These are phyloP conservation scores for Leptinotarsa juncta DNA, from an alignment of 2,888 invertebrate species.

Conservation along the genomic window DNA sequence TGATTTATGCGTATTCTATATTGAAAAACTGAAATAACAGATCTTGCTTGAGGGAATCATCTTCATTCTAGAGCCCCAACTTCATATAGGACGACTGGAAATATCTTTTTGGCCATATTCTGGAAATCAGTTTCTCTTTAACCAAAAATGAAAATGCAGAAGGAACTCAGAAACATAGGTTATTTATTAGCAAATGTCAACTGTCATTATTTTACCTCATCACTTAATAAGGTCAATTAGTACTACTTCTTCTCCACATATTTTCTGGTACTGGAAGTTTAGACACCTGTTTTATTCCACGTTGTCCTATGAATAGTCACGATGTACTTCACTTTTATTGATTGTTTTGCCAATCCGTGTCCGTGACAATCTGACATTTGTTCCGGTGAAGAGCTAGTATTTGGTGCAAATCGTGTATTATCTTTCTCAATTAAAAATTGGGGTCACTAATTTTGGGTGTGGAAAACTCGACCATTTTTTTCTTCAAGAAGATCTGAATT, in stretches of 20 bases:
- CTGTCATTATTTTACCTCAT: no score
- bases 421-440: slow-evolving; percentile 51
- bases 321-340: not conserved
- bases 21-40: no score
- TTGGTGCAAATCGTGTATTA: slow-evolving; percentile 6
- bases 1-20: no score
- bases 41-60: no score
- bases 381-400: not conserved
- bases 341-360: not conserved
- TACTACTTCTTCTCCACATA: not conserved
- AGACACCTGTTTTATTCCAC: not conserved
- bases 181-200: no score
- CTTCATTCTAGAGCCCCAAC: no score
- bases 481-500: slow-evolving; percentile 46
- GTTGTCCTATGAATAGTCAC: not conserved
- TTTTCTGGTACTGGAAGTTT: not conserved
- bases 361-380: slow-evolving; percentile 1
- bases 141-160: no score
- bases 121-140: no score
- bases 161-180: no score
- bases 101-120: no score
- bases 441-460: slow-evolving; percentile 59
- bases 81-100: no score
- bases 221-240: no score
- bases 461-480: slow-evolving; percentile 46